Evolutionary conservation across 2,797 vertebrate genomes (phyloP).

Genomic region (Luscinia luscinia): DNA sequence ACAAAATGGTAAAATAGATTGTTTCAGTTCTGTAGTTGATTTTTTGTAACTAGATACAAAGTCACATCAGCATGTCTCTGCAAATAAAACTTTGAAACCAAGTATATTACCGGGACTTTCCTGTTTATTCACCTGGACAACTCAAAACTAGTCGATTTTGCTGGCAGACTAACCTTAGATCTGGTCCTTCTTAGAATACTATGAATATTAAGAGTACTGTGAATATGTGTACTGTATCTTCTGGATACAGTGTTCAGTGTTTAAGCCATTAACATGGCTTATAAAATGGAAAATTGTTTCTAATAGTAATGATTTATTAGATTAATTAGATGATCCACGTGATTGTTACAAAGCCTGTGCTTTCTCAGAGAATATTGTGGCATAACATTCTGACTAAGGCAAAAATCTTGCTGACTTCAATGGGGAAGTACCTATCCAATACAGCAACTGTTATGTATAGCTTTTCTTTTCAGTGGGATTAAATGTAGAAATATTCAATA

Average conservation of each 20-base stretch:
- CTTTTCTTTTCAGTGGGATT: background rate
- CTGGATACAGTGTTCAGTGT: background rate
- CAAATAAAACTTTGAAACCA: background rate
- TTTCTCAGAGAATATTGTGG: background rate
- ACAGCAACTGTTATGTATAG: background rate
- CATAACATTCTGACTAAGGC: accelerated
- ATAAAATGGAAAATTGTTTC: background rate
- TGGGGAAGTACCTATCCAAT: background rate
- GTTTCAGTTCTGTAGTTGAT: background rate
- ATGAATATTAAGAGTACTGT: background rate
- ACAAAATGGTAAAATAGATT: background rate
- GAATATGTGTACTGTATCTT: background rate
- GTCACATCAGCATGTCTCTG: background rate
- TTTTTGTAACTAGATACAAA: background rate
- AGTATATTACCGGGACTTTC: background rate
- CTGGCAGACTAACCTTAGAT: background rate
- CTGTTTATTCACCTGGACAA: background rate
- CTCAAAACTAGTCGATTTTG: background rate
- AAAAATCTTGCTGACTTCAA: background rate
- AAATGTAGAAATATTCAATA: background rate
- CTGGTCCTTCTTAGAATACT: background rate
- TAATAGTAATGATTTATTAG: background rate
- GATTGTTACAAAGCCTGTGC: background rate
- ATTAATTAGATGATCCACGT: background rate
- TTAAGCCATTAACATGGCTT: background rate